These are phyloP conservation scores for Styela plicata DNA, from an alignment of 23 tunicate species.

Conservation along the genomic window DNA sequence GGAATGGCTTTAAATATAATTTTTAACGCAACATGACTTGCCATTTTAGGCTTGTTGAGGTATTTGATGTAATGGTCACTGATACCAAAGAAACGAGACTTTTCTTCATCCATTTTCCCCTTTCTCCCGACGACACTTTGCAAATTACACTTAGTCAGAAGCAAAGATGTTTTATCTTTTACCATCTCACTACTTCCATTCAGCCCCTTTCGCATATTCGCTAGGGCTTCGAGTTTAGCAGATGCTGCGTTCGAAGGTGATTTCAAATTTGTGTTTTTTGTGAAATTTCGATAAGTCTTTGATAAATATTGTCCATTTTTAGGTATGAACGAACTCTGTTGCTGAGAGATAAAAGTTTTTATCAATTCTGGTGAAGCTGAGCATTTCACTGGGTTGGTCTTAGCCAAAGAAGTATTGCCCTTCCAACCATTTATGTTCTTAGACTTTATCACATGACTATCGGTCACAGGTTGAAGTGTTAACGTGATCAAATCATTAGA, in stretches of 20 bases:
- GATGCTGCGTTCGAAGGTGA: background rate
- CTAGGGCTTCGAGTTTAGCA: background rate
- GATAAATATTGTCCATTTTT: no score
- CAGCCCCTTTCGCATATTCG: background rate
- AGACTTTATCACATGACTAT: no score
- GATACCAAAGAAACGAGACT: background rate
- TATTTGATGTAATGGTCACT: slow-evolving; percentile 15
- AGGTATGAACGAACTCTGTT: no score
- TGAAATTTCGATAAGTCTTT: no score
- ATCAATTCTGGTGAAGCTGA: no score
- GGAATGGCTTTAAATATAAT: background rate
- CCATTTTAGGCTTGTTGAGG: slow-evolving; percentile 26
- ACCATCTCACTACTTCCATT: background rate
- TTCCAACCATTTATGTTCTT: no score
- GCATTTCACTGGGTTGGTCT: no score
- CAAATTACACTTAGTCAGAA: background rate
- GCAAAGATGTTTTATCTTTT: background rate
- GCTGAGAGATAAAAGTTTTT: no score
- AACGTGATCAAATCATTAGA: no score
- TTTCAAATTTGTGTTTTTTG: no score
- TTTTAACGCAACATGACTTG: slow-evolving; percentile 22
- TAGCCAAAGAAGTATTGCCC: no score
- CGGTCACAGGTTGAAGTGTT: no score
- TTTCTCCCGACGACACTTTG: background rate
- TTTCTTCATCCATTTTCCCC: background rate